Base-by-base conservation (phyloP, 2,113 vertebrate species). In the Brienomyrus brachyistius region DNA sequence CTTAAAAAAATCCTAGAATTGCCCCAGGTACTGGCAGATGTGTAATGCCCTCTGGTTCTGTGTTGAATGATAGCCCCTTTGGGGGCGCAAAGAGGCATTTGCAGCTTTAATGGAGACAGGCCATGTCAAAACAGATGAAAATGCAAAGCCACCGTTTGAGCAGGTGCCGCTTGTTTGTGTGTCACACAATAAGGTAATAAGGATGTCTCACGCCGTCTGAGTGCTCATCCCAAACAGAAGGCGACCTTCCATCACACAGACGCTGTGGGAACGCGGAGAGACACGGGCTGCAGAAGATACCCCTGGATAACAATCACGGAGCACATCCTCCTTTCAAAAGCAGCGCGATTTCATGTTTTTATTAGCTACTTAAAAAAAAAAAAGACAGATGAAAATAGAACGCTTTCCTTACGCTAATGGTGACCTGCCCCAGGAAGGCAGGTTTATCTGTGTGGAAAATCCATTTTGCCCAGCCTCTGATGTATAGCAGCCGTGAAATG, bases 361-460 rank as follows among this genome's bases (percentile, higher is more conserved):
- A 89, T 87, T 90, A 86, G 84, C 35, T 56, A 56, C 52, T 50
- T 85, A 3, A 10, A 90, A 80, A 52, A 90, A n/a, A 31, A 52
- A 90, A 47, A 27, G 35, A 90, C 59, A 89, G 43, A 90, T 89
- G 54, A 91, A 91, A 90, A 52, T 50, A 56, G 89, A 90, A 91
- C 31, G 13, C 17, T 56, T 50, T 19, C 88, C 80, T 40, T 48
- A 86, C 88, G 59, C 83, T 89, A 51, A 87, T 88, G 48, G 56
- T 87, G 82, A 70, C 90, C 89, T 62, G 45, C 31, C 85, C 90
- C 90, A 91, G 92, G 92, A 92, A 90, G 91, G 90, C 86, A 59
- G 91, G 93, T 91, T 92, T 92, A 93, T 91, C 92, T 91, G 91
- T 90, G 94, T 94, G 94, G 94, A 95, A 96, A 95, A 96, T 95